A percentile compares a stretch with the other conserved stretches of the same genome.
Evolutionary conservation across 2,888 invertebrate genomes (phyloP).

Genomic region (Branchellion lobata): DNA sequence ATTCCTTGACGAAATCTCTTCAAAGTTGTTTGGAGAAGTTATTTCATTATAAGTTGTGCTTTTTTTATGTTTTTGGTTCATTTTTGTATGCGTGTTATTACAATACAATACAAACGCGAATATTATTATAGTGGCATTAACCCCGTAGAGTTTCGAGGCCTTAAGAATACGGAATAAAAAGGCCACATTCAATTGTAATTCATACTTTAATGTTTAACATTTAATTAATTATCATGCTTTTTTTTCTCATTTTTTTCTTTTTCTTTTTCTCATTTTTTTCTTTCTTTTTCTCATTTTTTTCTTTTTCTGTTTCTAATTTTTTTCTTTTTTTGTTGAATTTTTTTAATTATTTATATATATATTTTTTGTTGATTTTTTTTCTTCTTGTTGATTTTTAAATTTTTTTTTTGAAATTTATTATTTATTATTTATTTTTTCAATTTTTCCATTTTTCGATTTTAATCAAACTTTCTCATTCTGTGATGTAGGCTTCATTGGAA

Average conservation of each 20-base stretch:
- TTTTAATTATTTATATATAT: background rate
- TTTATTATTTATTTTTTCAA: background rate
- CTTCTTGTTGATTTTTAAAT: background rate
- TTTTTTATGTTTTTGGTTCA: too few relatives aligned
- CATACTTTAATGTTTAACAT: background rate
- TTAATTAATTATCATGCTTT: background rate
- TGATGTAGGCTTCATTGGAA: too few relatives aligned
- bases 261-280: background rate
- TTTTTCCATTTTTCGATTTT: background rate
- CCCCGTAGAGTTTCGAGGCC: too few relatives aligned
- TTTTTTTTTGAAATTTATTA: background rate
- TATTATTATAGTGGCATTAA: too few relatives aligned
- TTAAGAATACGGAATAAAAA: too few relatives aligned
- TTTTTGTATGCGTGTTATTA: too few relatives aligned
- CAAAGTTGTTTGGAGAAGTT: too few relatives aligned
- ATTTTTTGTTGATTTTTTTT: background rate
- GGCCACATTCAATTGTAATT: too few relatives aligned
- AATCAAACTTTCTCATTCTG: too few relatives aligned
- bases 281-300: background rate
- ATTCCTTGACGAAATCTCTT: too few relatives aligned
- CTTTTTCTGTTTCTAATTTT: background rate
- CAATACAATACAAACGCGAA: too few relatives aligned
- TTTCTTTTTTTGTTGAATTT: background rate
- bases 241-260: background rate
- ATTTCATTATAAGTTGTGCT: too few relatives aligned